Base-by-base conservation (phyloP, 2,113 vertebrate species). In the Bungarus multicinctus region DNA sequence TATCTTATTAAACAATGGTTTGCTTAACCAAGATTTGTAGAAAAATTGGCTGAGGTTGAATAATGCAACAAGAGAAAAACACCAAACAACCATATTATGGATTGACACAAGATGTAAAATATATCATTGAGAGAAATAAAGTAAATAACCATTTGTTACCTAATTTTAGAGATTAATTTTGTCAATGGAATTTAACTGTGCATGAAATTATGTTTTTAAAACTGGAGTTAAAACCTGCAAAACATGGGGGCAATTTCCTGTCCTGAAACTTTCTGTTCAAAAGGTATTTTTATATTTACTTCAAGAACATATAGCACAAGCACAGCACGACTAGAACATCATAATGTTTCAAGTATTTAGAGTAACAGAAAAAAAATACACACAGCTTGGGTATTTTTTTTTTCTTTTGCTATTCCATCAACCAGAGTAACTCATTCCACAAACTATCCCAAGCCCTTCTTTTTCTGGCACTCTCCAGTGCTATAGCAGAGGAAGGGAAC, bases 391-490 rank as follows among this genome's bases (percentile, higher is more conserved):
- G 89, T 34, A 23, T 88, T 53, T 39, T 92, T 39, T 92, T 22
- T 23, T 4, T 0, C 5, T 34, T n/a, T 64, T 2, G 2, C 64
- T 52, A 94, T 92, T 92, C 50, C 87, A 95, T 97, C 34, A 55
- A 90, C 97, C 97, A 96, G 96, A 96, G 96, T 93, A 95, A 95
- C 92, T 97, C 96, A 97, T 98, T 98, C 97, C 97, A 97, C 95
- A 97, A 97, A 97, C 95, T 94, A 97, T 97, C 94, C 96, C 96
- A 97, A 96, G 97, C 95, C 95, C 97, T 94, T 93, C 96, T 97
- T 96, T 97, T 97, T 96, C 97, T 97, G 97, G 97, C 97, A 97
- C 93, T 85, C 95, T 97, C 86, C 58, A 88, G 25, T 45, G 86
- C 97, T 96, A 96, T 86, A 97, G 97, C 94, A 97, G 97, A 96